Evolutionary conservation across 2,113 vertebrate species (phyloP).

Genomic region (Acanthisitta chloris): DNA sequence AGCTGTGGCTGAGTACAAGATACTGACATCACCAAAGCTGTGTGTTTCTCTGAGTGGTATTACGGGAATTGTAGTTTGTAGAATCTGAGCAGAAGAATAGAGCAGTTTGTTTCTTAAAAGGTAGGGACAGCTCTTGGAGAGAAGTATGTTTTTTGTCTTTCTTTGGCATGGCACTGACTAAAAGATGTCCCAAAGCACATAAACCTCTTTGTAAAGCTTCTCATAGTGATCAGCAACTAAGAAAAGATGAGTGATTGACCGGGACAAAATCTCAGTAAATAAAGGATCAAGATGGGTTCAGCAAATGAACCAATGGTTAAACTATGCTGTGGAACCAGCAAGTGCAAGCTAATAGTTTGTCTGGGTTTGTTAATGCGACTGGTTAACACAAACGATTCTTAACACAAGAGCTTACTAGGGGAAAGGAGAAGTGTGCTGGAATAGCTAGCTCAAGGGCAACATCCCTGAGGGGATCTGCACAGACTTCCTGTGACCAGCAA

Average conservation of each 20-base stretch:
- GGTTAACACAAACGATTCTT: not conserved
- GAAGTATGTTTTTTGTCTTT: not conserved
- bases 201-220: not conserved
- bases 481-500: not conserved
- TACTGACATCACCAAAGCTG: not conserved
- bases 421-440: not conserved
- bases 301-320: not conserved
- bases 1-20: not conserved
- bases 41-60: constrained; percentile 24
- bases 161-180: not conserved
- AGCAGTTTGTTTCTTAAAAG: not conserved
- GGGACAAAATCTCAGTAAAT: not conserved
- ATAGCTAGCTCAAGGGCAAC: not conserved
- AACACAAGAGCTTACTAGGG: not conserved
- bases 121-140: not conserved
- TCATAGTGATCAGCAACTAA: not conserved
- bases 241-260: not conserved
- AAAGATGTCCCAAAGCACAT: not conserved
- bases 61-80: constrained; percentile 30
- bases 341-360: not conserved
- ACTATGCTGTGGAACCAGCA: not conserved
- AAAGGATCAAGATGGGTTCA: not conserved
- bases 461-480: not conserved
- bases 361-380: not conserved
- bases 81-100: not conserved